Conservation (phyloP, 2,797 vertebrate species). For the Labeo calbasu region DNA sequence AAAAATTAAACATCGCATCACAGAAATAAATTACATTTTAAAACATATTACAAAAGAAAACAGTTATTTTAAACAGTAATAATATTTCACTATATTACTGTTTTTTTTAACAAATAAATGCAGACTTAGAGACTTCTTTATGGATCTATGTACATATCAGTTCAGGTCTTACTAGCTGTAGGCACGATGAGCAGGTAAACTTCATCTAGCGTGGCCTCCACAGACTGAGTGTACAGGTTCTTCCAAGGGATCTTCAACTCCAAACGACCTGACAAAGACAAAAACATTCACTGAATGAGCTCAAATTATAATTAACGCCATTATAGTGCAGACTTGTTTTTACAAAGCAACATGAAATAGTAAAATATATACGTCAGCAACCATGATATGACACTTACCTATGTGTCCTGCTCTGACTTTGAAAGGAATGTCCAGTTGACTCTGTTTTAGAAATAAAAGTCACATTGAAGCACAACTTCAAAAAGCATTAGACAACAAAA, state of each 20-base stretch:
- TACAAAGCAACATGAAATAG: not conserved
- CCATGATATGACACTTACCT: slow-evolving; percentile 73
- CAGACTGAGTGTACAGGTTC: slow-evolving; percentile 94
- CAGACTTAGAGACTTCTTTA: not conserved
- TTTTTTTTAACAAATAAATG: not conserved
- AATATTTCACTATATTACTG: not conserved
- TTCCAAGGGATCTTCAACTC: slow-evolving; percentile 96
- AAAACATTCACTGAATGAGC: slow-evolving; percentile 4
- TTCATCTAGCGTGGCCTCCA: slow-evolving; percentile 94
- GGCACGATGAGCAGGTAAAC: slow-evolving; percentile 96
- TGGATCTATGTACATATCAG: not conserved
- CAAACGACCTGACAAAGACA: slow-evolving; percentile 81
- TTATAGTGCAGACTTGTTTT: not conserved
- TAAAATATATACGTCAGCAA: not conserved
- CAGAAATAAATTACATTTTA: not conserved
- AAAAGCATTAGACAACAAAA: not conserved
- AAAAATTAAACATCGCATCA: not conserved
- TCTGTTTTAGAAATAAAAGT: slow-evolving; percentile 77
- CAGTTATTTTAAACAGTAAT: not conserved
- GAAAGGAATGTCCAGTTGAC: slow-evolving; percentile 96
- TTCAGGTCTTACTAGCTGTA: slow-evolving; percentile 89
- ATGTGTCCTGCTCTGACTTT: slow-evolving; percentile 96
- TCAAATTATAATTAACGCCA: not conserved
- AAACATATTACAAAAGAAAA: not conserved
- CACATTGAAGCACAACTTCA: slow-evolving; percentile 18